Conservation (phyloP, 2,797 vertebrate genomes). For the Fistularia tabacaria region DNA sequence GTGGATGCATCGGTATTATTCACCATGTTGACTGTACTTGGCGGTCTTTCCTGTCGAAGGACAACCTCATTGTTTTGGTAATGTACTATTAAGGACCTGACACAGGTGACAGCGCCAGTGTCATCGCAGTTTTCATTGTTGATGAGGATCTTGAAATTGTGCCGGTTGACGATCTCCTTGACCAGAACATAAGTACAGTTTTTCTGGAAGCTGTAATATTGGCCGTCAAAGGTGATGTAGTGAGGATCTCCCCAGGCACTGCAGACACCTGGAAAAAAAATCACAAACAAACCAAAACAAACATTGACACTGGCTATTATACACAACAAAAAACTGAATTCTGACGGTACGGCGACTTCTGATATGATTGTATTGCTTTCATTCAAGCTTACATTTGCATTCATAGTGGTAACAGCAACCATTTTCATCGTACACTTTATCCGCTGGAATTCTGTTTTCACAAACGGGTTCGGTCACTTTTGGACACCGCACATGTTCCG, state of each 20-base stretch:
- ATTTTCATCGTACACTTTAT: slow-evolving; percentile 62
- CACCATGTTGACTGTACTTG: slow-evolving; percentile 53
- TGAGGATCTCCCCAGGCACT: slow-evolving; percentile 89
- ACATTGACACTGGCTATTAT: not conserved
- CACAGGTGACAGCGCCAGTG: slow-evolving; percentile 54
- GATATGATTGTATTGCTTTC: not conserved
- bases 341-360: not conserved
- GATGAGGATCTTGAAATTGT: slow-evolving; percentile 78
- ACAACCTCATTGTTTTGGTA: slow-evolving; percentile 79
- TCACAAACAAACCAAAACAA: not conserved
- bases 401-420: slow-evolving; percentile 84
- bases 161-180: slow-evolving; percentile 75
- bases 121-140: slow-evolving; percentile 83
- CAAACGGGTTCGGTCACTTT: slow-evolving; percentile 61
- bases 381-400: slow-evolving; percentile 82
- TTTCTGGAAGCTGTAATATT: slow-evolving; percentile 86
- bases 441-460: slow-evolving; percentile 67
- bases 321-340: too few species aligned
- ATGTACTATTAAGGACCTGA: slow-evolving; percentile 72
- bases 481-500: slow-evolving; percentile 51
- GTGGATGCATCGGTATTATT: slow-evolving; percentile 2
- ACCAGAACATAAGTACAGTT: slow-evolving; percentile 90
- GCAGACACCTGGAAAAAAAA: slow-evolving; percentile 78
- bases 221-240: slow-evolving; percentile 86
- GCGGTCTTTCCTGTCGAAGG: slow-evolving; percentile 53